phyloP scores from a whole-genome alignment of 1,140 invertebrate species.

The Sinella curviseta region DNA sequence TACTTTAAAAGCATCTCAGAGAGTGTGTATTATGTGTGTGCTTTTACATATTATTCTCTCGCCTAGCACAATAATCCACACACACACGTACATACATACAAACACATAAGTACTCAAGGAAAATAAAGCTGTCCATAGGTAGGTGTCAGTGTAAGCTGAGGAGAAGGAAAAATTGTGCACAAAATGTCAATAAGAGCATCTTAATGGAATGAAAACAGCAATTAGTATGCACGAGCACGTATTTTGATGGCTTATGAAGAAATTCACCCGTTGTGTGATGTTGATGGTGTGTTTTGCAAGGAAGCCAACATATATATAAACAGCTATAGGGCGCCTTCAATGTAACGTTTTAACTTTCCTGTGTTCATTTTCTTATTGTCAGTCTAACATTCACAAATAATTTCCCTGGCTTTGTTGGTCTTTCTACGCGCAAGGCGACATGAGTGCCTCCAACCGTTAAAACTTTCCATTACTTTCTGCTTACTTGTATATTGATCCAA shows the following conservation, averaged over 20 bases:
- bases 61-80: too few relatives aligned
- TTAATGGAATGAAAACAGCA: conserved; percentile 1
- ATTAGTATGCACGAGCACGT: conserved; percentile 4
- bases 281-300: neutral
- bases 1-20: neutral
- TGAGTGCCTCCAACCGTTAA: neutral
- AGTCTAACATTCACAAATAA: too few relatives aligned
- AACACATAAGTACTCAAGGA: too few relatives aligned
- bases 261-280: neutral
- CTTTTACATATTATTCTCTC: too few relatives aligned
- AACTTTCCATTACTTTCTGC: neutral
- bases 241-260: neutral
- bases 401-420: neutral
- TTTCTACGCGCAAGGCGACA: neutral
- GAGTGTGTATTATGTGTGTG: too few relatives aligned
- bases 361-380: neutral
- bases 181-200: neutral
- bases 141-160: neutral
- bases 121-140: too few relatives aligned
- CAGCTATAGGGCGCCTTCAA: neutral
- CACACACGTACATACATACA: too few relatives aligned
- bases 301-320: neutral
- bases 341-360: neutral
- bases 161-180: neutral
- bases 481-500: too few relatives aligned